Base-by-base conservation (phyloP, 2,797 vertebrate genomes). In the Balearica regulorum region DNA sequence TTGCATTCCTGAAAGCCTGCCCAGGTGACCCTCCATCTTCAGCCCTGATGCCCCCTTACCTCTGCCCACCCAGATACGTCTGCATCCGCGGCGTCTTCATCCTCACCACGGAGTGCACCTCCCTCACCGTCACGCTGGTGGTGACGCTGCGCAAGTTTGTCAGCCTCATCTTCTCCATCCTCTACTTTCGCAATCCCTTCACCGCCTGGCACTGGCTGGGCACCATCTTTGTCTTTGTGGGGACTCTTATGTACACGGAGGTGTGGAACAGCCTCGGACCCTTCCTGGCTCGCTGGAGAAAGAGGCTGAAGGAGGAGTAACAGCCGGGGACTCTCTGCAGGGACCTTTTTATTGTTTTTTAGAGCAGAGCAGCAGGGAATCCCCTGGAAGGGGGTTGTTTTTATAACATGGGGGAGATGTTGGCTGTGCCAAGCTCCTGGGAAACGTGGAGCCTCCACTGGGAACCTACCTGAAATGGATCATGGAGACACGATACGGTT, bases 161-260 rank as follows among this genome's bases (percentile, higher is more conserved):
- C 97, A 99, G 99, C 97, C 99, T 99, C 97, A 99, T 99, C 97
- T 98, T 99, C 96, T 99, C 99, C 97, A 99, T 99, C 97, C 72
- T 99, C 65, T 99, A 99, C 97, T 99, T 99, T 97, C 98, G 79
- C 89, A 99, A 99, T 97, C 98, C 99, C 44, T 99, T 99, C 97
- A 99, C 99, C 0, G 6, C 53, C 69, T 99, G 99, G 99, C 99
- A 99, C 98, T 99, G 99, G 99, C 71, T 99, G 87, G 99, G 99
- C 90, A 99, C 99, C 0, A 24, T 92, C 3, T 98, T 99, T 13
- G 99, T 99, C 41, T 99, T 99, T 49, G 29, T 98, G 53, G 99
- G 99, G 65, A 99, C 99, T 1, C 97, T 99, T 55, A 97, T 99
- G 95, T 99, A 99, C 98, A 99, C 99, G 0, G 99, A 99, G 96